These are phyloP conservation scores for Aldabrachelys gigantea DNA, from an alignment of 2,113 vertebrate genomes.

Conservation along the genomic window DNA sequence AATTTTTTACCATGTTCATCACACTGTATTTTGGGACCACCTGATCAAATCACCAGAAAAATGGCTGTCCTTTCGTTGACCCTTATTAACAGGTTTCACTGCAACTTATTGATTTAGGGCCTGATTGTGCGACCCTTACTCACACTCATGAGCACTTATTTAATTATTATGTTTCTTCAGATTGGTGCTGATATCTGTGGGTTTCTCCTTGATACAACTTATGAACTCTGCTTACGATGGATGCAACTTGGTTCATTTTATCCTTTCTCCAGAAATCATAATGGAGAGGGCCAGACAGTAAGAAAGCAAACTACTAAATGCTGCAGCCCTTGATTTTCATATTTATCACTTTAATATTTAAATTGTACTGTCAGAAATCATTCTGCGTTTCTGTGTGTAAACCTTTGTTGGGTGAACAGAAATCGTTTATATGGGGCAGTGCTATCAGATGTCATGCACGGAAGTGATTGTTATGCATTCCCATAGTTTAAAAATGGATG, in stretches of 20 bases:
- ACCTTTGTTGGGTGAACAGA: background rate
- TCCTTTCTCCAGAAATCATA: constrained; percentile 91
- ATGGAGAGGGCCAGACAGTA: constrained; percentile 81
- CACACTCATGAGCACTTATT: background rate
- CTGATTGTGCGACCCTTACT: background rate
- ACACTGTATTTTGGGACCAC: background rate
- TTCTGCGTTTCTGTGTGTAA: background rate
- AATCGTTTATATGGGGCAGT: background rate
- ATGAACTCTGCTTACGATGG: constrained; percentile 88
- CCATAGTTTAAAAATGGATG: background rate
- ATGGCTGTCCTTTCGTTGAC: rapidly evolving
- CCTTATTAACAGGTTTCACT: background rate
- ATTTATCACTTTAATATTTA: background rate
- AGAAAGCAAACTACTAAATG: background rate
- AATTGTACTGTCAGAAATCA: background rate
- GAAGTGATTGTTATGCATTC: background rate
- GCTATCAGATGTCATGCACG: background rate
- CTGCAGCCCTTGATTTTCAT: background rate
- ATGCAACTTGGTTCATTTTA: constrained; percentile 94
- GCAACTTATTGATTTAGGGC: background rate
- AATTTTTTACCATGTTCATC: background rate
- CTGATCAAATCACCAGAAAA: background rate
- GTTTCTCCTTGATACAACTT: constrained; percentile 83
- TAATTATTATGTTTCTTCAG: constrained; percentile 66
- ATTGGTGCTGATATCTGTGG: constrained; percentile 91